A percentile compares a stretch with the other conserved stretches of the same genome.
Conservation (phyloP, 2,888 invertebrate genomes). For the Drosophila kambysellisi region DNA sequence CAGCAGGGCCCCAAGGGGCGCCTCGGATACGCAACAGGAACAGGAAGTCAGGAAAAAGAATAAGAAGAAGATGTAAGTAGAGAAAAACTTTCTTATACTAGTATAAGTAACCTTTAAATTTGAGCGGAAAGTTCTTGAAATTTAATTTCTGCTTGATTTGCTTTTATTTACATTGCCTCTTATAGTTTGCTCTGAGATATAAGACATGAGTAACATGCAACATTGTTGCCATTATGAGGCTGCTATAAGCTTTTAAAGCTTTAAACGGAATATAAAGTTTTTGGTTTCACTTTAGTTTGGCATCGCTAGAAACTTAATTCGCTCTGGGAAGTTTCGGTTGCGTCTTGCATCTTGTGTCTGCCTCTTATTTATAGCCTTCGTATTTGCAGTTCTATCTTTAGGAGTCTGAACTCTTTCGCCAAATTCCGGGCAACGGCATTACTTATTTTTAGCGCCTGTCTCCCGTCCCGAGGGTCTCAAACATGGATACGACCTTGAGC, state of each 20-base stretch:
- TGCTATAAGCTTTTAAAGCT: conserved; percentile 1
- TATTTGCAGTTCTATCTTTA: conserved; percentile 68
- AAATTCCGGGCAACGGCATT: conserved; percentile 65
- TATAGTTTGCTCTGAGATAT: background rate
- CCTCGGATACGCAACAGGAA: conserved; percentile 75
- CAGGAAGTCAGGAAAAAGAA: conserved; percentile 37
- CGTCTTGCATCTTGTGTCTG: conserved; percentile 34
- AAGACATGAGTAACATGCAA: background rate
- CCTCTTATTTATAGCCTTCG: conserved; percentile 65
- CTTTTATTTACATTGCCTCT: no score
- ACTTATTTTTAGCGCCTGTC: conserved; percentile 61
- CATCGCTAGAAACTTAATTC: conserved; percentile 12
- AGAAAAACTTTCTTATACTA: background rate
- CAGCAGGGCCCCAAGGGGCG: conserved; percentile 76
- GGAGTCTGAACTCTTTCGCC: conserved; percentile 48
- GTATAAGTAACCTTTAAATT: background rate
- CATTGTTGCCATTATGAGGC: conserved; percentile 9
- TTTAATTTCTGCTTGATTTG: background rate
- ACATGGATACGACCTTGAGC: conserved; percentile 68
- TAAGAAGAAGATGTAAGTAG: conserved; percentile 60
- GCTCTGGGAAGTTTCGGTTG: conserved; percentile 58
- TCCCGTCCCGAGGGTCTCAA: conserved; percentile 40
- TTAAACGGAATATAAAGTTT: conserved; percentile 13
- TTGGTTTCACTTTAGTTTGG: conserved; percentile 15
- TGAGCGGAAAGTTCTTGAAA: background rate